These are phyloP conservation scores for Prolemur simus DNA, from an alignment of 2,113 vertebrate genomes.

Conservation along the genomic window DNA sequence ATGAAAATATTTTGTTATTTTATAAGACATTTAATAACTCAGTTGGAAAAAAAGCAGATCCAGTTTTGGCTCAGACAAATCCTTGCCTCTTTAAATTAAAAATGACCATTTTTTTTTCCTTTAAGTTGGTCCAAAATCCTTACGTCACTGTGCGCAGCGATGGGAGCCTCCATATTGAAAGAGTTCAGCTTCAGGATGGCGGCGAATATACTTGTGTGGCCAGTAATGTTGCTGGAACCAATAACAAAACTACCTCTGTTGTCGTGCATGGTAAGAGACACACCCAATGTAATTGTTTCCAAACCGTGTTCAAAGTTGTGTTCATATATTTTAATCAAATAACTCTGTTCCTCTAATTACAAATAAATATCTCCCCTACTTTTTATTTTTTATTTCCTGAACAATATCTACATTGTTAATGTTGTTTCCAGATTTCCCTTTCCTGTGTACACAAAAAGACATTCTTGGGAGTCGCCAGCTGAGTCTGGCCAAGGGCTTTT, in stretches of 20 bases:
- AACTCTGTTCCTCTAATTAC: conserved; percentile 11
- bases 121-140: conserved; percentile 90
- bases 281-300: not conserved
- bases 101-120: not conserved
- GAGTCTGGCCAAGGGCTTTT: conserved; percentile 47
- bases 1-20: conserved; percentile 24
- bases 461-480: conserved; percentile 42
- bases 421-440: conserved; percentile 54
- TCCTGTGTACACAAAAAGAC: conserved; percentile 44
- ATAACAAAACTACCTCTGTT: conserved; percentile 90
- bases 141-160: conserved; percentile 91
- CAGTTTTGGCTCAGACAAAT: not conserved
- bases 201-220: conserved; percentile 95
- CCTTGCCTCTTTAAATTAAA: conserved; percentile 32
- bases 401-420: conserved; percentile 48
- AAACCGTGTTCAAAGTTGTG: not conserved
- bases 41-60: not conserved
- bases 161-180: conserved; percentile 95
- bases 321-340: not conserved
- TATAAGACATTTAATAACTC: not conserved
- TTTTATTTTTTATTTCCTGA: conserved; percentile 28
- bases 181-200: conserved; percentile 89
- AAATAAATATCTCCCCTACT: not conserved
- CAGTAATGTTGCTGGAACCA: conserved; percentile 90
- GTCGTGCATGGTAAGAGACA: conserved; percentile 88